Evolutionary conservation across 2,797 vertebrate genomes (phyloP).

Genomic region (Distichodus sexfasciatus): DNA sequence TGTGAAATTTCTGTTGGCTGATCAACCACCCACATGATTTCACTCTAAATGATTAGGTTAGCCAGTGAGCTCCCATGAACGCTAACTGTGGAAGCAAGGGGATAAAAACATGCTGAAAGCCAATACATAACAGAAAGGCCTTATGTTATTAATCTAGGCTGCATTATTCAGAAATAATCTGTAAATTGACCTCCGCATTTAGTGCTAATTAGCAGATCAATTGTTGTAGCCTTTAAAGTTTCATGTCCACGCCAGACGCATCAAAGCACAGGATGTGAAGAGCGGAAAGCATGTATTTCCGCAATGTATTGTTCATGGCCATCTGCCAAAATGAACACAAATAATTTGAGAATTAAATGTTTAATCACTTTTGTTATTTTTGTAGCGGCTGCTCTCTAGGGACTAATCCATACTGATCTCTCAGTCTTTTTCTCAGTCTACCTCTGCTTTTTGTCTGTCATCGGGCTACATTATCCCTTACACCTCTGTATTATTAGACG

Average conservation of each 20-base stretch:
- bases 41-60: constrained; percentile 23
- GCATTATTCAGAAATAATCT: neutral
- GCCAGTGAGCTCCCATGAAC: constrained; percentile 14
- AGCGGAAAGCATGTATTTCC: no score
- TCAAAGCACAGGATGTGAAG: no score
- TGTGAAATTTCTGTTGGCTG: constrained; percentile 41
- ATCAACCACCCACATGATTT: constrained; percentile 17
- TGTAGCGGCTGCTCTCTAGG: no score
- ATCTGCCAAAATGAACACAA: no score
- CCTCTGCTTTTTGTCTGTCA: neutral
- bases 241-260: neutral
- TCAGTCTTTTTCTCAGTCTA: neutral
- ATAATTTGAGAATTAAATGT: no score
- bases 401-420: neutral
- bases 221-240: neutral
- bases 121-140: neutral
- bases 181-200: neutral
- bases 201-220: neutral
- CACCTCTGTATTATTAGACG: constrained; percentile 2
- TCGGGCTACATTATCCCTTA: neutral
- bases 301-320: no score
- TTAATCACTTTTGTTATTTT: no score
- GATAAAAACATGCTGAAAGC: neutral
- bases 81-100: neutral
- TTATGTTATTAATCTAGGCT: neutral